Evolutionary conservation across 2,113 vertebrate genomes (phyloP).

Genomic region (Pedionomus torquatus): DNA sequence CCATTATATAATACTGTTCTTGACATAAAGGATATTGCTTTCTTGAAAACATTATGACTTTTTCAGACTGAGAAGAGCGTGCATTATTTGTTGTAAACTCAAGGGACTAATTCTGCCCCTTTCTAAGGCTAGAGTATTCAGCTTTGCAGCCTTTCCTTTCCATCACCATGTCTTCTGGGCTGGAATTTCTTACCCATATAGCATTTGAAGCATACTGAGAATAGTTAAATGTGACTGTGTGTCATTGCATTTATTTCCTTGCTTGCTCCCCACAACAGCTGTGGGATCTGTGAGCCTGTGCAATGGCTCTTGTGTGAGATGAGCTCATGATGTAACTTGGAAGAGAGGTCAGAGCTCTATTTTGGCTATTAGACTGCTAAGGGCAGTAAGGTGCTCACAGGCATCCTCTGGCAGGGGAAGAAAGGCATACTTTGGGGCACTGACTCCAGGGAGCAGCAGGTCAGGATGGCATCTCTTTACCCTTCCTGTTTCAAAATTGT

Average conservation of each 20-base stretch:
- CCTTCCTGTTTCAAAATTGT: background rate
- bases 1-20: background rate
- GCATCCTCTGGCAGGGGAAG: background rate
- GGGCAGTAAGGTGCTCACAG: background rate
- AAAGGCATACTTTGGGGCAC: background rate
- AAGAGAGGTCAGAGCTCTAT: background rate
- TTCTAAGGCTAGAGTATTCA: background rate
- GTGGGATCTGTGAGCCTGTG: background rate
- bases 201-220: background rate
- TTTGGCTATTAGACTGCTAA: background rate
- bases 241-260: background rate
- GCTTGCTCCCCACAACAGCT: background rate
- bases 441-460: background rate
- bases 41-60: background rate
- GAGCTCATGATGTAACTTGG: background rate
- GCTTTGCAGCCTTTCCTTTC: background rate
- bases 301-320: background rate
- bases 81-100: background rate
- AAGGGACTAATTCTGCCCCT: background rate
- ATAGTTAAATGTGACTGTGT: background rate
- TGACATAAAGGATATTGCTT: background rate
- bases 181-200: background rate
- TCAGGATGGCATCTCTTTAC: background rate
- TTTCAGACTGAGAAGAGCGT: background rate
- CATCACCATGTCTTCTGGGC: background rate